A percentile compares a stretch with the other conserved stretches of the same genome.
Evolutionary conservation across 2,888 invertebrate genomes (phyloP).

Genomic region (Elmis aenea): DNA sequence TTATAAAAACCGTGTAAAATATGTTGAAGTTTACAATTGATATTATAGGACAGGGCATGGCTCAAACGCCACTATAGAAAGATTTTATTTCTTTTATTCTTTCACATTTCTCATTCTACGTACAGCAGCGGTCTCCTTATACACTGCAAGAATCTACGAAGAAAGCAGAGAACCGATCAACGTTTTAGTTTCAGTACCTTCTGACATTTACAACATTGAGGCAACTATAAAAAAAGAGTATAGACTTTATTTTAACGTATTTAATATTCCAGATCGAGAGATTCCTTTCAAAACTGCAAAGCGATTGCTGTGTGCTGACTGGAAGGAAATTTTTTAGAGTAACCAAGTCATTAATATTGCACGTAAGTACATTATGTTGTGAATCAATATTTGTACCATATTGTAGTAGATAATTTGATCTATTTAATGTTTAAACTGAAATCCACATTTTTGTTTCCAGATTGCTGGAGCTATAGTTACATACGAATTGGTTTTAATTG

Average conservation of each 20-base stretch:
- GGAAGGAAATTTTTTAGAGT: constrained; percentile 41
- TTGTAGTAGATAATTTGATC: no score
- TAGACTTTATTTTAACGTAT: no score
- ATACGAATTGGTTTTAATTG: constrained; percentile 61
- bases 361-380: constrained; percentile 34
- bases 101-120: constrained; percentile 59
- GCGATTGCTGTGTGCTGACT: constrained; percentile 38
- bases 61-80: constrained; percentile 41
- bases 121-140: constrained; percentile 49
- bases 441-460: constrained; percentile 16
- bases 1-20: no score
- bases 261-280: constrained; percentile 41
- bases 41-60: background rate
- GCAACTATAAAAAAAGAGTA: constrained; percentile 34
- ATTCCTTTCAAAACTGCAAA: constrained; percentile 38
- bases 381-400: no score
- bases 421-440: constrained; percentile 7
- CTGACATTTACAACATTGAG: constrained; percentile 44
- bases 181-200: constrained; percentile 41
- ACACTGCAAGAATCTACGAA: constrained; percentile 39
- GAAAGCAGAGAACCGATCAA: constrained; percentile 41
- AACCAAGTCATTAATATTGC: constrained; percentile 37
- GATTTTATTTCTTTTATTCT: constrained; percentile 61
- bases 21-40: constrained; percentile 4
- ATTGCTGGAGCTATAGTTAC: constrained; percentile 58